phyloP scores from a whole-genome alignment of 2,888 invertebrate genomes.

The Drosophila dives region DNA sequence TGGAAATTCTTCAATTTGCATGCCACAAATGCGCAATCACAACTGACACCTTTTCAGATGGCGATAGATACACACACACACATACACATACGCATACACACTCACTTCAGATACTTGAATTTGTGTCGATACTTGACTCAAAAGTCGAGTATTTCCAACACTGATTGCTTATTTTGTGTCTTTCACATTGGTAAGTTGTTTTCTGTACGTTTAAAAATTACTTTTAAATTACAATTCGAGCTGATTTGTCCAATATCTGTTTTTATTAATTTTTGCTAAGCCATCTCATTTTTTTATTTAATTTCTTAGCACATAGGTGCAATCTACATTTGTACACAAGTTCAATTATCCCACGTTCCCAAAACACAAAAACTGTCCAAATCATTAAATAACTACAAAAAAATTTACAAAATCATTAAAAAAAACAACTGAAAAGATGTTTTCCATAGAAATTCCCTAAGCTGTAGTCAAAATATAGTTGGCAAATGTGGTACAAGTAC shows the following conservation, averaged over 20 bases:
- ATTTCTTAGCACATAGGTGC: not conserved
- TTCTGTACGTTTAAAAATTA: not conserved
- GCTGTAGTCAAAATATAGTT: slow-evolving; percentile 38
- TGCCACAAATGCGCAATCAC: slow-evolving; percentile 75
- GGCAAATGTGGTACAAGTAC: slow-evolving; percentile 30
- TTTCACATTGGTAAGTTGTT: not conserved
- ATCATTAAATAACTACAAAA: slow-evolving; percentile 50
- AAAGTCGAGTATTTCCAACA: slow-evolving; percentile 30
- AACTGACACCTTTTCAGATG: slow-evolving; percentile 69
- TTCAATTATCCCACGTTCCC: slow-evolving; percentile 71
- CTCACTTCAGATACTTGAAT: slow-evolving; percentile 45
- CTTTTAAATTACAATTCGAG: not conserved
- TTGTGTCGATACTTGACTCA: slow-evolving; percentile 29
- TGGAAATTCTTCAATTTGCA: slow-evolving; percentile 80
- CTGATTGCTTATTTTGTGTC: slow-evolving; percentile 17
- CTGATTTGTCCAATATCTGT: not conserved
- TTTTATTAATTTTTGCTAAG: not conserved
- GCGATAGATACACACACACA: slow-evolving; percentile 37
- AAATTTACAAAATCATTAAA: slow-evolving; percentile 69
- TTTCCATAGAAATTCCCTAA: slow-evolving; percentile 29
- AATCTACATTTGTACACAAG: slow-evolving; percentile 11
- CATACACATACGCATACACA: slow-evolving; percentile 23
- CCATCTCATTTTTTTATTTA: not conserved
- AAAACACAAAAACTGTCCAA: slow-evolving; percentile 35
- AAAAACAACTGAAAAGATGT: slow-evolving; percentile 62